Evolutionary conservation across 2,113 vertebrate genomes (phyloP).

Genomic region (Apeltes quadracus): DNA sequence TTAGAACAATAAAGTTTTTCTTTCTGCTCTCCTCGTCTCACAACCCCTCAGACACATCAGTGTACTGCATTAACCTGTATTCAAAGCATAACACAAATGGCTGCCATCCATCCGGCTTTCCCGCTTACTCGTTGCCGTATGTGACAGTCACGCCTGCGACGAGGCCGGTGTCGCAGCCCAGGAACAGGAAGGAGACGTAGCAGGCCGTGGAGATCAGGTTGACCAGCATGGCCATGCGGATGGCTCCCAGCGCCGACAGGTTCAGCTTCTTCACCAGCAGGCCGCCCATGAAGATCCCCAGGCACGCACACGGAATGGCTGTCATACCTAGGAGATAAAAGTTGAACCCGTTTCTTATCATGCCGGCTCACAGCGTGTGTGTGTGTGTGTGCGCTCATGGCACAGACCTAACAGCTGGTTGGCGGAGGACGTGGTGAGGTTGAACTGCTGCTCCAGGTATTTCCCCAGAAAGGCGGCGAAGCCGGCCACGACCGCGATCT

Average conservation of each 20-base stretch:
- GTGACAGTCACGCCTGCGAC: slow-evolving; percentile 94
- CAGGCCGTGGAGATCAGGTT: slow-evolving; percentile 97
- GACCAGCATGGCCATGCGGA: slow-evolving; percentile 97
- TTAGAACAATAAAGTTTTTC: background rate
- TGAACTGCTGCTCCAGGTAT: slow-evolving; percentile 98
- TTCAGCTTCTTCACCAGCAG: slow-evolving; percentile 97
- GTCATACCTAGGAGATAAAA: slow-evolving; percentile 89
- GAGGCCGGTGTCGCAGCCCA: slow-evolving; percentile 94
- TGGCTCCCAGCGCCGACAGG: slow-evolving; percentile 93
- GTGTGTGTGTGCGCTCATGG: background rate
- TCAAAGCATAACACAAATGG: background rate
- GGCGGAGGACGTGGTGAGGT: slow-evolving; percentile 95
- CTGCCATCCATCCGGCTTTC: background rate
- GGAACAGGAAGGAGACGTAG: slow-evolving; percentile 96
- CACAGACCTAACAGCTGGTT: slow-evolving; percentile 94
- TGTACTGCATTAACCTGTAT: background rate
- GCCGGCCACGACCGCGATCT: slow-evolving; percentile 95
- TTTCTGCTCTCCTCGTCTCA: background rate
- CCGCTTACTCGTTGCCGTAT: slow-evolving; percentile 91
- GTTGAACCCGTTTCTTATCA: accelerated
- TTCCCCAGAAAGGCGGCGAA: slow-evolving; percentile 97
- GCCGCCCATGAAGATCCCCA: slow-evolving; percentile 97
- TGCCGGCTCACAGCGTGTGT: background rate
- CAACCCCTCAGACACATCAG: background rate
- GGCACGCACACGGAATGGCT: slow-evolving; percentile 94